Percentiles rank a stretch among this genome's conserved stretches.
phyloP scores from a whole-genome alignment of 2,113 vertebrate species.

The Micronisus gabar region DNA sequence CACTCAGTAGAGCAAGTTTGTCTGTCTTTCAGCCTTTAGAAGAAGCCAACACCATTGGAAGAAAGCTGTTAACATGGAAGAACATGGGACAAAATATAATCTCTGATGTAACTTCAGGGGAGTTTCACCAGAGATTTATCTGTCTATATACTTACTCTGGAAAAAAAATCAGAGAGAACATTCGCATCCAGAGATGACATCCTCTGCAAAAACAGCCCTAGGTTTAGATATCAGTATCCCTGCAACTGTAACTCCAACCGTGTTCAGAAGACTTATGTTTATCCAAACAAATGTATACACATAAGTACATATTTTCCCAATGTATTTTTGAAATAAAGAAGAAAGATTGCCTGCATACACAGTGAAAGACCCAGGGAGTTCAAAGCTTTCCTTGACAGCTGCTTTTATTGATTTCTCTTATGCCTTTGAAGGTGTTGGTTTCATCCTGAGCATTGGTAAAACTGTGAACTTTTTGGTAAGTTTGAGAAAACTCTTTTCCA shows the following conservation, averaged over 20 bases:
- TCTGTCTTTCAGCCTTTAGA: not conserved
- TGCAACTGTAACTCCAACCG: not conserved
- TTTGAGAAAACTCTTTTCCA: not conserved
- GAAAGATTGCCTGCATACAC: not conserved
- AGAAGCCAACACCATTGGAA: not conserved
- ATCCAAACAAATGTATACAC: not conserved
- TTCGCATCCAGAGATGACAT: not conserved
- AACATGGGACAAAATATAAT: not conserved
- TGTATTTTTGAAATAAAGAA: not conserved
- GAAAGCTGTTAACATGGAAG: not conserved
- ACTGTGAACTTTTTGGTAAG: not conserved
- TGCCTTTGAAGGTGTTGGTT: not conserved
- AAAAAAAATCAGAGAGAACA: not conserved
- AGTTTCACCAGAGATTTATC: not conserved
- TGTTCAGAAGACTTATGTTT: not conserved
- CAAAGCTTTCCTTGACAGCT: not conserved
- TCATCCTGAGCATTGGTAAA: not conserved
- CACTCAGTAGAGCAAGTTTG: not conserved
- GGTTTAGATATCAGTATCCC: not conserved
- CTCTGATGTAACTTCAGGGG: not conserved
- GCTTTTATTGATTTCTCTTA: not conserved
- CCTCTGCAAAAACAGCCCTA: not conserved
- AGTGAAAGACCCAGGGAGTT: not conserved
- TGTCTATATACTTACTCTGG: not conserved
- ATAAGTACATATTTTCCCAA: not conserved